Conservation (phyloP, 2,113 vertebrate species). For the Sigmodon hispidus region DNA sequence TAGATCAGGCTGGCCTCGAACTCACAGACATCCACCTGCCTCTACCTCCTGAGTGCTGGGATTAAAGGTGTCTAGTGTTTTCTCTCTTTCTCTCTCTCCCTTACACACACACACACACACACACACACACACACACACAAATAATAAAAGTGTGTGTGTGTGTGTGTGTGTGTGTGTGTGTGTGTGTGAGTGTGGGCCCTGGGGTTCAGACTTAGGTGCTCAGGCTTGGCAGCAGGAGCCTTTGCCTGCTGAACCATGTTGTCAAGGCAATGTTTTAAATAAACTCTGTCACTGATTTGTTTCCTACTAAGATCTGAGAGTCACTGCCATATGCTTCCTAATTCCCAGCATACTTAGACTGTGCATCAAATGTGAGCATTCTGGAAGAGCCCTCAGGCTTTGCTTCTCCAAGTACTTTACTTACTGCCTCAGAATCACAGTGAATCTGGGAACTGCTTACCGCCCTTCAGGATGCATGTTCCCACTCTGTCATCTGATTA, state of each 20-base stretch:
- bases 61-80: neutral
- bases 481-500: neutral
- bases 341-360: neutral
- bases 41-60: neutral
- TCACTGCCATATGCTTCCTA: neutral
- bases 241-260: neutral
- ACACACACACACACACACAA: neutral
- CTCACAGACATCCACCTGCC: neutral
- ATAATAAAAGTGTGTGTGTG: too few species aligned
- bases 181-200: neutral
- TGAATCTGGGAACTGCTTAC: neutral
- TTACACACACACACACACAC: too few species aligned
- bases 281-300: neutral
- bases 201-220: neutral
- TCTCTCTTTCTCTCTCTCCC: neutral
- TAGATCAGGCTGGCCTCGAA: neutral
- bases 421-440: neutral
- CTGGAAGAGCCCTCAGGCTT: neutral
- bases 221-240: neutral
- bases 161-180: neutral
- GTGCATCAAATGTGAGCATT: neutral
- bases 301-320: neutral
- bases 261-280: neutral
- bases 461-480: neutral
- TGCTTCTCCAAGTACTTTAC: conserved; percentile 19